These are phyloP conservation scores for Zosterops lateralis DNA, from an alignment of 2,113 vertebrate genomes.

Conservation along the genomic window DNA sequence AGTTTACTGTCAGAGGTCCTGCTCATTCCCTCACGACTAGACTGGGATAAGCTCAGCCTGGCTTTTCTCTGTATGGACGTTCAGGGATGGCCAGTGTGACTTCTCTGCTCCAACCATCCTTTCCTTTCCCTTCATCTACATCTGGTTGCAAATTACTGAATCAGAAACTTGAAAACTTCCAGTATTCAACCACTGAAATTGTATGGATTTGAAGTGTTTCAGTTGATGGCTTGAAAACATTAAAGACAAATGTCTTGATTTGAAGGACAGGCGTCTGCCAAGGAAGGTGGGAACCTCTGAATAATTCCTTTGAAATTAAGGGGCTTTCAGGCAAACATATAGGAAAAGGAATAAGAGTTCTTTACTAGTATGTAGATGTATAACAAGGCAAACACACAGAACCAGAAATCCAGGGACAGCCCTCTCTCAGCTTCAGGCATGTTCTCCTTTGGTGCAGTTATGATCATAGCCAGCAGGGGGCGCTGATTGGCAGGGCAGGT, in stretches of 20 bases:
- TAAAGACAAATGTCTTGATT: not conserved
- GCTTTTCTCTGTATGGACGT: not conserved
- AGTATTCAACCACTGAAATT: not conserved
- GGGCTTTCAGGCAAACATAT: not conserved
- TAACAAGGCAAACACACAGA: too few species aligned
- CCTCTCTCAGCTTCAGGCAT: accelerated
- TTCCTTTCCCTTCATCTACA: not conserved
- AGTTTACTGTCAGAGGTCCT: not conserved
- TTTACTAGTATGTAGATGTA: not conserved
- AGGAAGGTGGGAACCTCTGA: accelerated
- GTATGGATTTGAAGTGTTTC: not conserved
- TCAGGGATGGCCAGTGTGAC: not conserved
- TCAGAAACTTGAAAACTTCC: not conserved
- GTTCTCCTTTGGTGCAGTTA: not conserved
- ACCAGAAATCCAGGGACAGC: accelerated
- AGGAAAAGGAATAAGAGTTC: not conserved
- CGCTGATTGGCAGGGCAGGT: accelerated
- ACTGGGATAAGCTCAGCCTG: not conserved
- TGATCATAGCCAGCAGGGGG: accelerated
- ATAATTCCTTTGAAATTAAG: not conserved
- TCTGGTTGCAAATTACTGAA: not conserved
- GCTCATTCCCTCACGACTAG: not conserved
- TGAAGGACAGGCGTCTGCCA: not conserved
- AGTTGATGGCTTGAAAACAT: not conserved
- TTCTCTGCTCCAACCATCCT: not conserved